Evolutionary conservation across 2,888 invertebrate species (phyloP).

Genomic region (Lordiphosa andalusiaca): DNA sequence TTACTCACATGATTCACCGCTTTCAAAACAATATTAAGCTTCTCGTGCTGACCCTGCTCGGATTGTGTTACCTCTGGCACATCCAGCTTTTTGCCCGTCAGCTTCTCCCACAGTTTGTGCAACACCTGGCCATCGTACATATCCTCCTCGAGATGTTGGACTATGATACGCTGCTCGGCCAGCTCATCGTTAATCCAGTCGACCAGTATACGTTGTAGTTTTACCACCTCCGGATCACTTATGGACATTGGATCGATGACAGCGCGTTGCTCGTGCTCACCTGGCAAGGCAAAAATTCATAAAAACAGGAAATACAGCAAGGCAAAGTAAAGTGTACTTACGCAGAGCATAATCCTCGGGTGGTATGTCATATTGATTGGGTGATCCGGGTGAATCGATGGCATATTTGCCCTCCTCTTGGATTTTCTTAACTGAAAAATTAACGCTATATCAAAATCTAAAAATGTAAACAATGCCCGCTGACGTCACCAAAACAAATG

Average conservation of each 20-base stretch:
- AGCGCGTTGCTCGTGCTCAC: constrained; percentile 97
- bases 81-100: constrained; percentile 93
- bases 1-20: constrained; percentile 89
- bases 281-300: constrained; percentile 80
- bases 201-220: constrained; percentile 91
- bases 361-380: constrained; percentile 91
- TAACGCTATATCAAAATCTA: background rate
- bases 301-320: no score
- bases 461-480: constrained; percentile 46
- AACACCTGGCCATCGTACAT: constrained; percentile 97
- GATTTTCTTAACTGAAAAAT: constrained; percentile 90
- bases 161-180: constrained; percentile 97
- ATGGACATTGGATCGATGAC: constrained; percentile 95
- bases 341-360: constrained; percentile 96
- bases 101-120: constrained; percentile 89
- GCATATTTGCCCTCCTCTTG: constrained; percentile 97
- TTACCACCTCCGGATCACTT: constrained; percentile 91
- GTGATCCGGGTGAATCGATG: constrained; percentile 97
- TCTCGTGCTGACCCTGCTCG: constrained; percentile 98
- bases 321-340: constrained; percentile 79
- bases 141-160: constrained; percentile 97
- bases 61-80: constrained; percentile 99
- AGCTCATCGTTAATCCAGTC: constrained; percentile 99
- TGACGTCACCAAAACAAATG: constrained; percentile 49
- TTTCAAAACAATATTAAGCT: constrained; percentile 92